Percentiles rank a stretch among this genome's conserved stretches.
Conservation (phyloP, 2,113 vertebrate genomes). For the Uria lomvia region DNA sequence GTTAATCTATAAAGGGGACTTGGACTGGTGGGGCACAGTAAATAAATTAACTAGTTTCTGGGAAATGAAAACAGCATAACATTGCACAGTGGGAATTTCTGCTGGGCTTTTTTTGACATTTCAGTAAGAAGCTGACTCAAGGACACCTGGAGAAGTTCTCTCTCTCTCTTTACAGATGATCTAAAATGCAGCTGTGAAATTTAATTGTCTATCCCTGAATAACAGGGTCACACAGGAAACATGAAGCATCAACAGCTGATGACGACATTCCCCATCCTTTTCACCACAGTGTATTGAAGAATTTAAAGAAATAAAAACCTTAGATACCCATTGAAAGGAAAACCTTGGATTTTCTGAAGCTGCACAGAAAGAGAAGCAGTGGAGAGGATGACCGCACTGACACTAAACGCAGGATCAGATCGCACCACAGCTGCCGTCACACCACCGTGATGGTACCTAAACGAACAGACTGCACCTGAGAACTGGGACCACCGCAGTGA, state of each 20-base stretch:
- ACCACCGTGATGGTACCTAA: fast-evolving
- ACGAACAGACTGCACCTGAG: neutral
- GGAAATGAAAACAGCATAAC: neutral
- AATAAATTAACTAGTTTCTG: conserved; percentile 31
- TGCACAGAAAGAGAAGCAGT: neutral
- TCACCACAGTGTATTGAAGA: fast-evolving
- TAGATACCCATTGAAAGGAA: neutral
- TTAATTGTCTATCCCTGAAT: neutral
- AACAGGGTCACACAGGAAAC: neutral
- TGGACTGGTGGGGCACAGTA: neutral
- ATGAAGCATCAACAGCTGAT: neutral
- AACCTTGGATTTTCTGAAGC: neutral
- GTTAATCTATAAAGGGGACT: conserved; percentile 39
- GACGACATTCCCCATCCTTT: neutral
- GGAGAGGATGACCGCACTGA: fast-evolving
- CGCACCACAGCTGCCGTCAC: fast-evolving
- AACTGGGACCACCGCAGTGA: fast-evolving
- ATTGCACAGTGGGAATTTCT: neutral
- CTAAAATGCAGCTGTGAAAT: neutral
- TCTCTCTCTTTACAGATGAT: neutral
- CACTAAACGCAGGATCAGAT: neutral
- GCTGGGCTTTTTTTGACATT: neutral
- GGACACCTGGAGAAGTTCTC: neutral
- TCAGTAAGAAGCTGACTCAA: neutral
- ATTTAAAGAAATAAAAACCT: neutral